Conservation (phyloP, 2,888 invertebrate species). For the Acronicta leporina region DNA sequence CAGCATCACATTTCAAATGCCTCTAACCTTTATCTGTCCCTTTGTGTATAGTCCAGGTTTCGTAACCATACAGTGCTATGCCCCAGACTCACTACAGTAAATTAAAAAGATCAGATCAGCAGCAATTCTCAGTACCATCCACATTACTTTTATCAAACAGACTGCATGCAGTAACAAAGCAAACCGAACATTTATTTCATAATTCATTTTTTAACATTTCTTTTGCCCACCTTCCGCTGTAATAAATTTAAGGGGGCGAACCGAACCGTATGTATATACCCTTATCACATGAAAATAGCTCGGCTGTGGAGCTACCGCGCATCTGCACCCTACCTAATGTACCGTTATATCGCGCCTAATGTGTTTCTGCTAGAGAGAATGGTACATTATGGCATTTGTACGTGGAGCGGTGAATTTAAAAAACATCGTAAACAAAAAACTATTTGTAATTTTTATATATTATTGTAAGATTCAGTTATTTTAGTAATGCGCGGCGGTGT, state of each 20-base stretch:
- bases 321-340: conserved; percentile 69
- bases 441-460: conserved; percentile 1
- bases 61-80: too few relatives aligned
- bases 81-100: too few relatives aligned
- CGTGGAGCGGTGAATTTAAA: conserved; percentile 11
- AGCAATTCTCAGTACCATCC: neutral
- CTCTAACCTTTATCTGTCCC: too few relatives aligned
- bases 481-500: too few relatives aligned
- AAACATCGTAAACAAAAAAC: conserved; percentile 12
- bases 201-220: conserved; percentile 48
- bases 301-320: conserved; percentile 52
- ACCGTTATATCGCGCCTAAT: conserved; percentile 60
- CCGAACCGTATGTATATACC: conserved; percentile 57
- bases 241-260: conserved; percentile 60
- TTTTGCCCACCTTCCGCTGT: conserved; percentile 45
- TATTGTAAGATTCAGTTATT: too few relatives aligned
- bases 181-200: conserved; percentile 37
- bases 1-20: too few relatives aligned
- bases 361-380: conserved; percentile 58
- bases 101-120: too few relatives aligned
- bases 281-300: conserved; percentile 65
- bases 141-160: conserved; percentile 7
- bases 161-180: conserved; percentile 19
- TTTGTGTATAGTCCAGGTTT: too few relatives aligned
- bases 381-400: conserved; percentile 28